These are phyloP conservation scores for Schizaphis graminum DNA, from an alignment of 2,888 invertebrate species.

Conservation along the genomic window DNA sequence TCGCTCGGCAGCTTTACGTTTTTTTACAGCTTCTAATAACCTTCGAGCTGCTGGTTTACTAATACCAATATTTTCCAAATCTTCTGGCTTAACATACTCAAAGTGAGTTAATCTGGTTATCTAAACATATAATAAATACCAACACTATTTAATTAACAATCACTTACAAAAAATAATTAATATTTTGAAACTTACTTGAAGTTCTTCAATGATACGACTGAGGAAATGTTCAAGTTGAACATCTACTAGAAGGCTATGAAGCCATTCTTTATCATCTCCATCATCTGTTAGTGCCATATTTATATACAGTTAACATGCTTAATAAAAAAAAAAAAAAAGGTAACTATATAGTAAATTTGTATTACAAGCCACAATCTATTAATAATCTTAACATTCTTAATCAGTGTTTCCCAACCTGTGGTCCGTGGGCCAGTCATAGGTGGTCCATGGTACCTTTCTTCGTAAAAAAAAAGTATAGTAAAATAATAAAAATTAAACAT, in stretches of 20 bases:
- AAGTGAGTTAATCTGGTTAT: conserved; percentile 95
- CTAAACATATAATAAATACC: conserved; percentile 71
- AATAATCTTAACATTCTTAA: not conserved
- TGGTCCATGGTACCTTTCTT: too few species aligned
- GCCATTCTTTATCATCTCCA: conserved; percentile 81
- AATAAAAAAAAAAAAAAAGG: not conserved
- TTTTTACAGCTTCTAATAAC: conserved; percentile 91
- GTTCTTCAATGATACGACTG: conserved; percentile 88
- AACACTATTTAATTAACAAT: conserved; percentile 17
- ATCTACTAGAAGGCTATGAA: conserved; percentile 87
- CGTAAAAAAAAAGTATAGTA: too few species aligned
- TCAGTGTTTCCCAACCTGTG: too few species aligned
- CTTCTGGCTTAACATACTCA: conserved; percentile 95
- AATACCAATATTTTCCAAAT: conserved; percentile 93
- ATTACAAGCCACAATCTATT: not conserved
- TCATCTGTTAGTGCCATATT: conserved; percentile 69
- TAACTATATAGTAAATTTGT: not conserved
- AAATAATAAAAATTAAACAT: too few species aligned
- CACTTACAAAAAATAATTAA: not conserved
- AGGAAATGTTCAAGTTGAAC: conserved; percentile 94
- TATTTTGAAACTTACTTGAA: conserved; percentile 77
- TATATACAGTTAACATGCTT: not conserved
- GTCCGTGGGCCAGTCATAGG: too few species aligned
- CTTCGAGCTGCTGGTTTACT: conserved; percentile 93
- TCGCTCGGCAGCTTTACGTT: conserved; percentile 85